Evolutionary conservation across 2,888 invertebrate genomes (phyloP).

Genomic region (Gonocerus acuteangulatus): DNA sequence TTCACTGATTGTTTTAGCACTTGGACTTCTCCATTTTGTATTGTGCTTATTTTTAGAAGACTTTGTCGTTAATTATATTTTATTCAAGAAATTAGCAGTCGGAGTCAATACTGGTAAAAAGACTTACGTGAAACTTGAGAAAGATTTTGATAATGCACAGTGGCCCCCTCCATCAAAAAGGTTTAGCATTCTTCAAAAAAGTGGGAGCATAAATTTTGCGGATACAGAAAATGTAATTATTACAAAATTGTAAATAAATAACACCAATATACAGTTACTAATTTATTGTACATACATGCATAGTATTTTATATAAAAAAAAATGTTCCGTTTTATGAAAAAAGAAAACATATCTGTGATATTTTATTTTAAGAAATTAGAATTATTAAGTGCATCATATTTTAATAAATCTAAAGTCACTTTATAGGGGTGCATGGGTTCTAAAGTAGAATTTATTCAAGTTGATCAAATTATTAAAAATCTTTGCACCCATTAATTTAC

Average conservation of each 20-base stretch:
- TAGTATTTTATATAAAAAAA: no score
- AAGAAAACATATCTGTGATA: no score
- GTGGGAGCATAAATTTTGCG: constrained; percentile 10
- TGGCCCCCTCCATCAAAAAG: constrained; percentile 16
- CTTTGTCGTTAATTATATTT: constrained; percentile 52
- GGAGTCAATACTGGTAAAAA: neutral
- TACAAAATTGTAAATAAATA: constrained; percentile 14
- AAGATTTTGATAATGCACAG: constrained; percentile 19
- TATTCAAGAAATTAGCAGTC: constrained; percentile 30
- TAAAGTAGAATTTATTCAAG: no score
- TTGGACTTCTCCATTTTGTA: constrained; percentile 47
- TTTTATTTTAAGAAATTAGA: no score
- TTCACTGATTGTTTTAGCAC: constrained; percentile 50
- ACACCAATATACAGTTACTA: no score
- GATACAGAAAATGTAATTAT: constrained; percentile 4
- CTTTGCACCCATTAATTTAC: no score
- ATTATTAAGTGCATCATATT: no score
- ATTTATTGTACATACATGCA: no score
- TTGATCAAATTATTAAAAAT: no score
- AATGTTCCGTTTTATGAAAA: no score
- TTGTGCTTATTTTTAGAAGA: constrained; percentile 49
- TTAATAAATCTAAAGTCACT: no score
- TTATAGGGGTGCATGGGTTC: no score
- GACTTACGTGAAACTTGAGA: constrained; percentile 1
- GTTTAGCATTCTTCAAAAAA: constrained; percentile 11